Conservation (phyloP, 2,113 vertebrate species). For the Isichthys henryi region DNA sequence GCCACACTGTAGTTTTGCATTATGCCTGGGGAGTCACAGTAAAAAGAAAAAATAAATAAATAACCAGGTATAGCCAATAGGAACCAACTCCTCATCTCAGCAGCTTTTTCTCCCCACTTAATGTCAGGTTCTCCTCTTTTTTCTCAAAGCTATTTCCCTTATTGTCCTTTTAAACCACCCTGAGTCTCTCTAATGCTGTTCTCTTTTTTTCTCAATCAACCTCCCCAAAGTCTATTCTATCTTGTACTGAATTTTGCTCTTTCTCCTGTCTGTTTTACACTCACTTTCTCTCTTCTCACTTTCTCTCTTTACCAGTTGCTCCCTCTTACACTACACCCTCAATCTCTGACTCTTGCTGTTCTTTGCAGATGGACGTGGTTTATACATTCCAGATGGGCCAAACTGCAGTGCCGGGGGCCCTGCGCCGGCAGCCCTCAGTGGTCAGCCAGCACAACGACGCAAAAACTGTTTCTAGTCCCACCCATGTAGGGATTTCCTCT, state of each 20-base stretch:
- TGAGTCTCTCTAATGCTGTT: neutral
- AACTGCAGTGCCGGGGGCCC: slow-evolving; percentile 83
- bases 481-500: slow-evolving; percentile 88
- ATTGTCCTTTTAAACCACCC: neutral
- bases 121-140: slow-evolving; percentile 19
- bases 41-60: slow-evolving; percentile 48
- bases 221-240: slow-evolving; percentile 28
- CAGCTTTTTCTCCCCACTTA: neutral
- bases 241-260: neutral
- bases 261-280: slow-evolving; percentile 12
- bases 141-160: neutral
- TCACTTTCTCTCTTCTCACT: slow-evolving; percentile 5
- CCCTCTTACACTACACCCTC: slow-evolving; percentile 35
- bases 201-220: neutral
- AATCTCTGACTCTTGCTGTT: slow-evolving; percentile 77
- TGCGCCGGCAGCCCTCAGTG: slow-evolving; percentile 93
- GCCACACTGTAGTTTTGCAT: slow-evolving; percentile 40
- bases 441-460: slow-evolving; percentile 95
- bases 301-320: slow-evolving; percentile 26
- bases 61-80: slow-evolving; percentile 40
- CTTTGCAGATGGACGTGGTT: slow-evolving; percentile 99
- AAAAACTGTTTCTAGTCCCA: slow-evolving; percentile 97
- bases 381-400: slow-evolving; percentile 98
- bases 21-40: slow-evolving; percentile 49
- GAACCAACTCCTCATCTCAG: slow-evolving; percentile 28